Evolutionary conservation across 1,140 invertebrate genomes (phyloP).

Genomic region (Bombus affinis): DNA sequence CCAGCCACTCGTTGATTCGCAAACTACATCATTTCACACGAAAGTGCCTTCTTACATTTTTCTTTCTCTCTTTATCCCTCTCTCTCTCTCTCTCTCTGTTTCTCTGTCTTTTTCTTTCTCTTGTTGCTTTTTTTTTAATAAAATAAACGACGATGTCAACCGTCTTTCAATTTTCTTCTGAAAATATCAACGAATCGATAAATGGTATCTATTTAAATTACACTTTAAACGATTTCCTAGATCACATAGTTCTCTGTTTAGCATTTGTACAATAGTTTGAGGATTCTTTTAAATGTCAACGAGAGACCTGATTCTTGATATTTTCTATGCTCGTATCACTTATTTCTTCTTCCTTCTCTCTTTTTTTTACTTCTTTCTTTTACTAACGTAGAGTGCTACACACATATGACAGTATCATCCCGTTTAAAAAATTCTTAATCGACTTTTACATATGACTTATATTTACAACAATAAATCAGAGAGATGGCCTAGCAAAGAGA

Average conservation of each 20-base stretch:
- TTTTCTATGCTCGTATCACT: conserved; percentile 54
- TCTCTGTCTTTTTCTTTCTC: background rate
- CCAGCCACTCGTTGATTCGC: conserved; percentile 55
- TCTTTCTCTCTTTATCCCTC: background rate
- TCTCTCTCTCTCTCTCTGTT: background rate
- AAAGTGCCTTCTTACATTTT: conserved; percentile 13
- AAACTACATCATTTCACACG: conserved; percentile 17
- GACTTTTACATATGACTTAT: conserved; percentile 72
- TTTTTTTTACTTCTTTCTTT: conserved; percentile 45
- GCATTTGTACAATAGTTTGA: conserved; percentile 46
- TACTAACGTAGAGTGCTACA: conserved; percentile 74
- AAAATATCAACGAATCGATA: conserved; percentile 51
- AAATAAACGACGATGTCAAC: conserved; percentile 43
- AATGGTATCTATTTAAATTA: conserved; percentile 55
- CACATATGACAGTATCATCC: conserved; percentile 79
- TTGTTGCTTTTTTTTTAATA: conserved; percentile 32
- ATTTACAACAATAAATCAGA: conserved; percentile 75
- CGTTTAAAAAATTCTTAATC: conserved; percentile 75
- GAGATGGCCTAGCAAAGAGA: conserved; percentile 76
- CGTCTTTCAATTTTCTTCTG: conserved; percentile 34
- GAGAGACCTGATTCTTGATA: conserved; percentile 59
- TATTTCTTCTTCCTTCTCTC: conserved; percentile 47
- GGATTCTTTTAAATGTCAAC: conserved; percentile 45
- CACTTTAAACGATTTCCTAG: conserved; percentile 44
- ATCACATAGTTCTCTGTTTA: conserved; percentile 34